These are phyloP conservation scores for Todiramphus chloris DNA, from an alignment of 2,113 vertebrate species.

Conservation along the genomic window DNA sequence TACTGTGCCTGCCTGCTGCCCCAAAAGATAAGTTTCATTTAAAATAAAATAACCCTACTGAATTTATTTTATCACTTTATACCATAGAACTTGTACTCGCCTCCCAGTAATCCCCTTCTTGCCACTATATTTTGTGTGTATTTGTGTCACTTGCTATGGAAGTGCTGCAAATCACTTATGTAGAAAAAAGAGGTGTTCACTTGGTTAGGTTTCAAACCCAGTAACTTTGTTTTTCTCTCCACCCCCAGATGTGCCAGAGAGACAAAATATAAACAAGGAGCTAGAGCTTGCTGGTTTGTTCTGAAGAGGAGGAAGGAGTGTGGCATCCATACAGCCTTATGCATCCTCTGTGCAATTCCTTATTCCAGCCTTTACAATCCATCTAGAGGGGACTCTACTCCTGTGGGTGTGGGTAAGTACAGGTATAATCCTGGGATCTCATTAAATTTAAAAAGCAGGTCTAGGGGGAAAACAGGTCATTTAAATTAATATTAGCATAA, in stretches of 20 bases:
- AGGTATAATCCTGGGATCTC: background rate
- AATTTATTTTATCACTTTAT: background rate
- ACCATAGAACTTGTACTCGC: background rate
- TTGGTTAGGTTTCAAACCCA: background rate
- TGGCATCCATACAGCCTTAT: accelerated
- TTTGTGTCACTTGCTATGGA: background rate
- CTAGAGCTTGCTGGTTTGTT: background rate
- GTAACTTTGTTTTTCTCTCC: background rate
- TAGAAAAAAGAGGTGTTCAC: background rate
- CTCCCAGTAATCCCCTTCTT: background rate
- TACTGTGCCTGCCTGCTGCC: accelerated
- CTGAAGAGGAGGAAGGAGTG: background rate
- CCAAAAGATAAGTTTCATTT: background rate
- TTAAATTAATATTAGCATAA: conserved; percentile 52
- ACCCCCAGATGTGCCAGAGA: background rate
- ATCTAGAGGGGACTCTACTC: background rate
- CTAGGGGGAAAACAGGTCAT: background rate
- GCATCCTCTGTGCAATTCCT: background rate
- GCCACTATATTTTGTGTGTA: background rate
- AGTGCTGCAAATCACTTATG: background rate
- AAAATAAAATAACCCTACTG: too few species aligned
- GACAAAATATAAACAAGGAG: background rate
- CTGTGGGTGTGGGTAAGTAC: background rate
- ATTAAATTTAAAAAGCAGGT: conserved; percentile 27
- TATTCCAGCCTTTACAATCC: background rate